Base-by-base conservation (phyloP, 2,888 invertebrate genomes). In the Brachypterus glaber region DNA sequence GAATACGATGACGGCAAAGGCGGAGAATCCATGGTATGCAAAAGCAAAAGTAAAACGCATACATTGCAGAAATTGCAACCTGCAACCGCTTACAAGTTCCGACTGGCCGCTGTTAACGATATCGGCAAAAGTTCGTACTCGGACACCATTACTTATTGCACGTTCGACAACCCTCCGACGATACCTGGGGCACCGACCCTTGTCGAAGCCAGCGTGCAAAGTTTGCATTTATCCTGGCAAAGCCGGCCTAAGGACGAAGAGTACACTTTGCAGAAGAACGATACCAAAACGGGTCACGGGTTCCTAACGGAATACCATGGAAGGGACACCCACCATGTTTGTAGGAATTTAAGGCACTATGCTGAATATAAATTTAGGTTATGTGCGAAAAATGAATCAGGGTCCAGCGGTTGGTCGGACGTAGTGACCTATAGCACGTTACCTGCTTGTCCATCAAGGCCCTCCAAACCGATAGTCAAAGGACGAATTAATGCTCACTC, bases 361-460 rank as follows among this genome's bases (percentile, higher is more conserved):
- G 79, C 84, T 47, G 77, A 79, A 55, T 91, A 89, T 64, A 81
- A 78, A 55, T 90, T 90, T 66, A 76, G 88, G 60, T 69, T 90
- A 52, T 74, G 80, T 47, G 82, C 86, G 49, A 80, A 80, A 58
- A 91, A 89, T 58, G 82, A 82, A 48, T 87, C 88, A 52, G 91
- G 91, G 2, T 71, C 74, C 8, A 87, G 89, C 4, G 76, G 77
- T 11, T 89, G 87, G 87, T 88, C 87, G 21, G 76, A 80, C 35
- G 80, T 84, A 57, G 82, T 89, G 13, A 57, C 56, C 30, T 89
- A 81, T 63, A 74, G 75, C 46, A 93, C 93, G 7, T 67, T 76
- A 39, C 82, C 91, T 3, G 89, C 86, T 57, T 68, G 78, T 41
- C 92, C 91, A 2, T 74, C 74, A 1, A 71, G 82, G 35, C 91